A percentile compares a stretch with the other conserved stretches of the same genome.
phyloP scores from a whole-genome alignment of 2,888 invertebrate species.

The Ectemnius lituratus region DNA sequence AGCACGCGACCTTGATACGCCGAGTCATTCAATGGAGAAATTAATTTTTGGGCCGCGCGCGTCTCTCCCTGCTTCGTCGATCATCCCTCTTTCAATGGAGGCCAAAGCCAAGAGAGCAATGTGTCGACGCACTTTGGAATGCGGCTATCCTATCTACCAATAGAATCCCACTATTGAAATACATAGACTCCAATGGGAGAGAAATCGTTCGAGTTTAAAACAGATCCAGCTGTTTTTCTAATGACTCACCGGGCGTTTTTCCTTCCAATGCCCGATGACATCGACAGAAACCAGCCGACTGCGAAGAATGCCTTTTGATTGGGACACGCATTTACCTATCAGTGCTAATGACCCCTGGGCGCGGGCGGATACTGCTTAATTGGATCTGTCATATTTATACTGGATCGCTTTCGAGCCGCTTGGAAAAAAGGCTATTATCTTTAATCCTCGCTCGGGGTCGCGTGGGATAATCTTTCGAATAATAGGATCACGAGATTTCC shows the following conservation, averaged over 20 bases:
- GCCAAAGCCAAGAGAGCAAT: too few relatives aligned
- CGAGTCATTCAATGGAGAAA: constrained; percentile 38
- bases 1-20: constrained; percentile 61
- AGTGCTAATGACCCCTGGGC: constrained; percentile 63
- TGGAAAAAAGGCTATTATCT: constrained; percentile 17
- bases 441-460: constrained; percentile 12
- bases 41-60: constrained; percentile 34
- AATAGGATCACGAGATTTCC: constrained; percentile 1
- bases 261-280: constrained; percentile 52
- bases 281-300: constrained; percentile 58
- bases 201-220: background rate
- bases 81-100: too few relatives aligned
- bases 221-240: background rate
- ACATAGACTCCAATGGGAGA: too few relatives aligned
- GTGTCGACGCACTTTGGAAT: too few relatives aligned
- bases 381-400: constrained; percentile 57
- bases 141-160: too few relatives aligned
- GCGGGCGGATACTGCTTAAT: constrained; percentile 57
- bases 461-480: background rate
- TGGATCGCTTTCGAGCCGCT: constrained; percentile 13
- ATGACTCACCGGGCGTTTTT: constrained; percentile 30
- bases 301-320: constrained; percentile 70
- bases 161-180: too few relatives aligned
- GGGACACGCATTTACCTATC: constrained; percentile 63
- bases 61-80: constrained; percentile 1